A percentile compares a stretch with the other conserved stretches of the same genome.
phyloP scores from a whole-genome alignment of 1,140 invertebrate species.

The Temnothorax nylanderi region DNA sequence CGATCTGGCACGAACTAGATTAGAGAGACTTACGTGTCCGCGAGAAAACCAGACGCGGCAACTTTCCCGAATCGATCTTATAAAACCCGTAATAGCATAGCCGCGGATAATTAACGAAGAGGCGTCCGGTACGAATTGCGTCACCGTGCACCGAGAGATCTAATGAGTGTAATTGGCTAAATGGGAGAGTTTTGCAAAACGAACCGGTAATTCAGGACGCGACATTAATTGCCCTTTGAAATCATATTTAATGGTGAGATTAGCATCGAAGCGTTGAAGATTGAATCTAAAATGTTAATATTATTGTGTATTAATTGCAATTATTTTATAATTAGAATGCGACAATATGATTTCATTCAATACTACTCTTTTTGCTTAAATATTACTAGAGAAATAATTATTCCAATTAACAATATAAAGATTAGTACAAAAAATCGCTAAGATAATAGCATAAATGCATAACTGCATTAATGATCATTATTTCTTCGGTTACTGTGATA shows the following conservation, averaged over 20 bases:
- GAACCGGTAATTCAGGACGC: neutral
- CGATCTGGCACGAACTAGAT: slow-evolving; percentile 39
- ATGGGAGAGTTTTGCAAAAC: slow-evolving; percentile 25
- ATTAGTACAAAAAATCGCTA: neutral
- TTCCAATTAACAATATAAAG: neutral
- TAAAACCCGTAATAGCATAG: slow-evolving; percentile 26
- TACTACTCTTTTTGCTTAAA: neutral
- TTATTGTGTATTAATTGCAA: slow-evolving; percentile 18
- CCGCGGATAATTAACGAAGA: slow-evolving; percentile 44
- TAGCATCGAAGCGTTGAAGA: neutral
- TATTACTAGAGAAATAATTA: neutral
- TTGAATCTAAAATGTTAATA: slow-evolving; percentile 10
- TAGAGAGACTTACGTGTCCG: slow-evolving; percentile 56
- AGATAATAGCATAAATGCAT: neutral
- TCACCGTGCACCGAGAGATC: slow-evolving; percentile 24
- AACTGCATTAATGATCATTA: neutral
- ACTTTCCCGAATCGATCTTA: slow-evolving; percentile 66
- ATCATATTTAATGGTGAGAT: slow-evolving; percentile 15
- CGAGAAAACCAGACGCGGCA: slow-evolving; percentile 16
- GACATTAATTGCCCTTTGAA: slow-evolving; percentile 14
- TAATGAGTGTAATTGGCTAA: slow-evolving; percentile 36
- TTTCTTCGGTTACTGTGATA: neutral
- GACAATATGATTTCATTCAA: neutral
- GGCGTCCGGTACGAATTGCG: slow-evolving; percentile 19
- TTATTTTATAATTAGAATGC: neutral